These are phyloP conservation scores for Papilio glaucus DNA, from an alignment of 1,140 invertebrate species.

Conservation along the genomic window DNA sequence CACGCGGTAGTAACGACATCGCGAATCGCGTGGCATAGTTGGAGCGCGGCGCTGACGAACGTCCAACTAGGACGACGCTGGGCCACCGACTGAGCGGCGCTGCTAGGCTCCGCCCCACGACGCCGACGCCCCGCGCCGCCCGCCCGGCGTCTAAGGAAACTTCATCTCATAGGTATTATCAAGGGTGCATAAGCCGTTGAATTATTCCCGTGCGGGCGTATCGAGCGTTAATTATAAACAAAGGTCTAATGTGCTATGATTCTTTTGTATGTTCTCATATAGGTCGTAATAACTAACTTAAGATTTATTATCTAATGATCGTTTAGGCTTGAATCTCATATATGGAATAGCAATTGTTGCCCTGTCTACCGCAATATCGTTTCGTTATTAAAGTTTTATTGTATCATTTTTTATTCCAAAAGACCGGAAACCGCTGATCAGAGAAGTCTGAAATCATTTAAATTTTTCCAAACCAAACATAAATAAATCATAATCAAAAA, in stretches of 20 bases:
- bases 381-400: no score
- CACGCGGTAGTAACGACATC: conserved; percentile 71
- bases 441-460: no score
- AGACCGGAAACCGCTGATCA: no score
- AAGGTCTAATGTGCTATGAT: conserved; percentile 39
- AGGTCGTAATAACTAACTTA: no score
- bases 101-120: conserved; percentile 70
- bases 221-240: conserved; percentile 71
- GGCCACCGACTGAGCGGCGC: conserved; percentile 78
- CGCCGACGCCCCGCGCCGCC: conserved; percentile 63
- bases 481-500: no score
- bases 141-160: conserved; percentile 74
- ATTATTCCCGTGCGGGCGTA: conserved; percentile 67
- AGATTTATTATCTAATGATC: no score
- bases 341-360: no score
- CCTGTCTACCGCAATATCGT: no score
- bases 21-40: conserved; percentile 74
- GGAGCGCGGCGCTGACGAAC: conserved; percentile 48
- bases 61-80: conserved; percentile 63
- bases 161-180: conserved; percentile 78
- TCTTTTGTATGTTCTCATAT: not conserved
- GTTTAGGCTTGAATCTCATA: no score
- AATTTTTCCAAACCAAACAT: no score
- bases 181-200: conserved; percentile 75
- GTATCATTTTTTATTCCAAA: no score